phyloP scores from a whole-genome alignment of 2,888 invertebrate species.

The Agrochola macilenta region DNA sequence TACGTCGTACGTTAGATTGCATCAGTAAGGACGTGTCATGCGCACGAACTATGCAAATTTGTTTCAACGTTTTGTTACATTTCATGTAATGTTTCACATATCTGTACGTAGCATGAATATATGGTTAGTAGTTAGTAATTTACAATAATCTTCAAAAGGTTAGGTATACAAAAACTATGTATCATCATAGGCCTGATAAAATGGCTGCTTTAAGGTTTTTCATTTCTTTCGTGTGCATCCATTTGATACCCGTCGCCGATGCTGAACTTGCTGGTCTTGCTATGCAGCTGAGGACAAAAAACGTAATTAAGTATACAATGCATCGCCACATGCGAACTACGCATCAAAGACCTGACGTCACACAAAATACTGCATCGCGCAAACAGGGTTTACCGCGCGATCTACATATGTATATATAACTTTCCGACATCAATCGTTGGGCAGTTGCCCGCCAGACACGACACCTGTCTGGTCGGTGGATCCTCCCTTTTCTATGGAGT shows the following conservation, averaged over 20 bases:
- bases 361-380: too few relatives aligned
- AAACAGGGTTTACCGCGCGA: too few relatives aligned
- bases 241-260: conserved; percentile 87
- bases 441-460: too few relatives aligned
- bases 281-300: conserved; percentile 74
- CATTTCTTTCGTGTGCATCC: conserved; percentile 83
- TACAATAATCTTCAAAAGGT: background rate
- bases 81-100: background rate
- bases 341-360: too few relatives aligned
- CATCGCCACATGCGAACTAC: too few relatives aligned
- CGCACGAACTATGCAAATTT: background rate
- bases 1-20: background rate
- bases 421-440: too few relatives aligned
- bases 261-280: conserved; percentile 83
- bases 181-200: conserved; percentile 30
- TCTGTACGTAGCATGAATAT: background rate
- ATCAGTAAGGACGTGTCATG: too few relatives aligned
- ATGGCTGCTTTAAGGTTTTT: conserved; percentile 78
- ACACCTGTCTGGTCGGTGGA: too few relatives aligned
- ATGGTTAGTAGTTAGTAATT: background rate
- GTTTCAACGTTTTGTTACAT: background rate
- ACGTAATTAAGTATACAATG: background rate
- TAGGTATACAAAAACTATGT: background rate
- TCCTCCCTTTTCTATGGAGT: too few relatives aligned
- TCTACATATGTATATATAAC: too few relatives aligned